Evolutionary conservation across 92 coral and sea anemone genomes (phyloP), one percentile per base, ranked within the genome.

Genomic region (Muricea muricata): DNA sequence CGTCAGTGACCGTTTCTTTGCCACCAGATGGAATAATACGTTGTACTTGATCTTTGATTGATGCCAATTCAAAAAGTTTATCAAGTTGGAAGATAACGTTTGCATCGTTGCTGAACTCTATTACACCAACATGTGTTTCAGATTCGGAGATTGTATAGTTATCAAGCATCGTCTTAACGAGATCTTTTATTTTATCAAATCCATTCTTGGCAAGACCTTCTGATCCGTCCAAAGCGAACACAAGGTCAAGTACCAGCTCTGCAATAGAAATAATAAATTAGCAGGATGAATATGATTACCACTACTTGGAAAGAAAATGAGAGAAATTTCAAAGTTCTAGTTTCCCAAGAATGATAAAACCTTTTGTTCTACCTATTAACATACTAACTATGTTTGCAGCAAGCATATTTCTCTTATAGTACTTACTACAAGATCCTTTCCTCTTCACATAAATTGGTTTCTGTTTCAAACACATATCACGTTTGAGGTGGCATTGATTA

Each of bases 181-280:
- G 85, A n/a, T 93, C 91, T 86, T 94, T 91, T 70, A 91, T 83
- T 78, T 93, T 86, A 54, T 79, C 67, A 73, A 91, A 94, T 76
- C 73, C 73, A 18, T 63, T 72, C 63, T 75, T 47, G 4, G 95
- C 77, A 57, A 70, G 79, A 0, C 85, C n/a, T 26, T 85, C 93
- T 24, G 95, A 84, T 25, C 94, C 94, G 30, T 91, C 87, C 86
- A 94, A 88, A 2, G 95, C 91, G 78, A 94, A 90, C 1, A 88
- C 93, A 58, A 94, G 81, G 82, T 94, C 98, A 46, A 89, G 80
- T 65, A 77, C 61, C 29, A 65, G 21, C 14, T 34, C 72, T 65
- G 25, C 25, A 65, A 29, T 15, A 17, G 12, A 12, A 45, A n/a
- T n/a, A n/a, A n/a, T n/a, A n/a, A n/a, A n/a, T n/a, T n/a, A n/a